Evolutionary conservation across 2,113 vertebrate genomes (phyloP).

Genomic region (Oryzias curvinotus): DNA sequence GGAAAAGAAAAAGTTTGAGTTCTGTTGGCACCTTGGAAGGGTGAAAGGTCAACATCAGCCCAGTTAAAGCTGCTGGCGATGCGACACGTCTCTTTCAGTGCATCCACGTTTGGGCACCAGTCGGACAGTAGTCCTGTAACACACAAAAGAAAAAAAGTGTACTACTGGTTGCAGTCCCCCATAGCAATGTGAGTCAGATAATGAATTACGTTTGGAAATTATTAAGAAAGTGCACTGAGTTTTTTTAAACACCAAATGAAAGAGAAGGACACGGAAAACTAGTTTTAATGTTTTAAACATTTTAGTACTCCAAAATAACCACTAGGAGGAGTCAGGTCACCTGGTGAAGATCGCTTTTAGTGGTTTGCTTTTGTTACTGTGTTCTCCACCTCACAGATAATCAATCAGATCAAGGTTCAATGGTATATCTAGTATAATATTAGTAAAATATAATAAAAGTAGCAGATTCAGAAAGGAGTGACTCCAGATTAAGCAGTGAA

Average conservation of each 20-base stretch:
- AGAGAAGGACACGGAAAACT: too few species aligned
- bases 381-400: conserved; percentile 67
- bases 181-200: too few species aligned
- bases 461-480: conserved; percentile 18
- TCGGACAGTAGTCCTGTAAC: conserved; percentile 79
- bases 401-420: conserved; percentile 62
- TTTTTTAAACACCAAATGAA: too few species aligned
- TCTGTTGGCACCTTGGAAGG: conserved; percentile 84
- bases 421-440: conserved; percentile 30
- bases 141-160: conserved; percentile 25
- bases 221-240: too few species aligned
- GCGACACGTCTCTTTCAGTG: conserved; percentile 92
- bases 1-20: background rate
- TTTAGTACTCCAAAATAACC: conserved; percentile 28
- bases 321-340: conserved; percentile 70
- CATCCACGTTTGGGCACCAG: conserved; percentile 91
- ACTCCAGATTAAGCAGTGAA: conserved; percentile 22
- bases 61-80: conserved; percentile 94
- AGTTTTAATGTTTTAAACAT: conserved; percentile 7
- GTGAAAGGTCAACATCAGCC: conserved; percentile 92
- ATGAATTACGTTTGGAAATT: too few species aligned
- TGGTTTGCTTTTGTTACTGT: conserved; percentile 60
- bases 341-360: conserved; percentile 24
- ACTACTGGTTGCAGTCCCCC: too few species aligned
- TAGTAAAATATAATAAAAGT: conserved; percentile 28